A percentile compares a stretch with the other conserved stretches of the same genome.
Conservation (phyloP, 2,113 vertebrate species). For the Copsychus sechellarum region DNA sequence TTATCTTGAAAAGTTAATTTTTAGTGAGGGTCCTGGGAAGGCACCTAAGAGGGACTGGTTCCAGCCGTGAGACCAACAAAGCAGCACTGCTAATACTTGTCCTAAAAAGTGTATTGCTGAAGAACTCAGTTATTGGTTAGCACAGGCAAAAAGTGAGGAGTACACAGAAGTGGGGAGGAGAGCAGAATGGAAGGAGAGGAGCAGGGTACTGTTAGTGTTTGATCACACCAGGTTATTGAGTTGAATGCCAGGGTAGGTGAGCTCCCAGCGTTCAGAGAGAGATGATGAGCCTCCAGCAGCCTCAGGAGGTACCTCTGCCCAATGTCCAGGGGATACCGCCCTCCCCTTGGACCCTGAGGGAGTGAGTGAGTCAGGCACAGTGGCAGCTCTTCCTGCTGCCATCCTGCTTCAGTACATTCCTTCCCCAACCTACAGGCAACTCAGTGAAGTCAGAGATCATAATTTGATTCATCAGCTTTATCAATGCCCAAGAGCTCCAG, state of each 20-base stretch:
- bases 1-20: background rate
- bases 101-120: background rate
- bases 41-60: background rate
- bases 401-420: background rate
- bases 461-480: background rate
- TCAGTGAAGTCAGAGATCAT: background rate
- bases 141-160: background rate
- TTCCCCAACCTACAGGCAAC: background rate
- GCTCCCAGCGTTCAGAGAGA: background rate
- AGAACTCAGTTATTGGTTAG: background rate
- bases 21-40: background rate
- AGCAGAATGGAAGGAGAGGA: background rate
- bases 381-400: background rate
- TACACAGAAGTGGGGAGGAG: background rate
- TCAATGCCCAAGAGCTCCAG: background rate
- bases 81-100: background rate
- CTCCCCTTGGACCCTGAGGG: background rate
- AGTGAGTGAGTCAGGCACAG: background rate
- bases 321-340: too few relatives aligned
- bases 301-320: background rate
- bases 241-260: background rate
- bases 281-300: background rate
- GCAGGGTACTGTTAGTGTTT: background rate
- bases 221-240: background rate
- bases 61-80: background rate